Conservation (phyloP, 2,113 vertebrate species). For the Hypocryptadius cinnamomeus region DNA sequence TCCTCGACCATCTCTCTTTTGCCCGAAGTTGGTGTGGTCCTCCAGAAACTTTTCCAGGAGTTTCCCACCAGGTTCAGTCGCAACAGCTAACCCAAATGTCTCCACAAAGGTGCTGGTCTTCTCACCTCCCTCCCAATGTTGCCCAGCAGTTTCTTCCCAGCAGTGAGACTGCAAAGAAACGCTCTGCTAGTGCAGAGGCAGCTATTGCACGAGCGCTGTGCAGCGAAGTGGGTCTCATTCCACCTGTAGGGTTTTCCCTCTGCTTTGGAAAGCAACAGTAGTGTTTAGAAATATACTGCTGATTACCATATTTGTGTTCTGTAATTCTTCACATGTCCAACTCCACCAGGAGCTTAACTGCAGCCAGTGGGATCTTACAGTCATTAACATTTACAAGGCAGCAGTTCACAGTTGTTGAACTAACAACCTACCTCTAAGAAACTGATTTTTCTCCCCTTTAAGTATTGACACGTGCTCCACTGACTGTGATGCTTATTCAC, state of each 20-base stretch:
- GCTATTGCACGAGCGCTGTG: rapidly evolving
- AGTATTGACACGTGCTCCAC: conserved; percentile 36
- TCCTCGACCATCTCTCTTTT: rapidly evolving
- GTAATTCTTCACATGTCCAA: conserved; percentile 41
- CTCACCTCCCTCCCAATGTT: background rate
- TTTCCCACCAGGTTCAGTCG: background rate
- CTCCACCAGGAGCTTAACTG: conserved; percentile 55
- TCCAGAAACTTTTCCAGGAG: background rate
- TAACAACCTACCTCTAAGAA: conserved; percentile 50
- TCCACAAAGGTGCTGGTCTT: background rate
- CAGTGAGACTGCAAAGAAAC: background rate
- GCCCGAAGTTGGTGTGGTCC: background rate
- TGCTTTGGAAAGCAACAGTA: background rate
- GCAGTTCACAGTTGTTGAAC: conserved; percentile 46
- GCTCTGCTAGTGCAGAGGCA: background rate
- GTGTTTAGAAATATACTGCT: conserved; percentile 24
- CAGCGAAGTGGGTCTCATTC: background rate
- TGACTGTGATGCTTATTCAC: conserved; percentile 44
- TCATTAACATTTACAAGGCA: conserved; percentile 59
- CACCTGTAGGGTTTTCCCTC: background rate
- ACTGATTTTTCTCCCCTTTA: conserved; percentile 45
- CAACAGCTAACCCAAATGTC: background rate
- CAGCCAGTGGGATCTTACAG: conserved; percentile 53
- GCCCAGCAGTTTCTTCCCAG: background rate
- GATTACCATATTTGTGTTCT: conserved; percentile 46